These are phyloP conservation scores for Formica exsecta DNA, from an alignment of 1,140 invertebrate species.

Conservation along the genomic window DNA sequence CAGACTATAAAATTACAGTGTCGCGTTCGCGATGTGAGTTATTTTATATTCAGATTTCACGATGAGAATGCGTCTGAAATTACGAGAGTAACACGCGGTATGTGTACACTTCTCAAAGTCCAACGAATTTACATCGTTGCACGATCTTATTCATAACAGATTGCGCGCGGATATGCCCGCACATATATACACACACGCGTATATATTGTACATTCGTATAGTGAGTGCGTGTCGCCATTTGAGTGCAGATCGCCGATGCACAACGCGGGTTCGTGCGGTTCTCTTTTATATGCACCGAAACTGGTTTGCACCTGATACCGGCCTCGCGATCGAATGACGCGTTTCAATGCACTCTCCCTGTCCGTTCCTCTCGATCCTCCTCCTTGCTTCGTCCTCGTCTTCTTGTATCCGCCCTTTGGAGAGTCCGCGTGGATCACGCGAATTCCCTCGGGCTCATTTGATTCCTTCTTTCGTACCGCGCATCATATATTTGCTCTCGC, in stretches of 20 bases:
- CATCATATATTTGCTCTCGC: constrained; percentile 35
- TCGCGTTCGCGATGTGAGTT: constrained; percentile 5
- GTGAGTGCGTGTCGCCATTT: constrained; percentile 79
- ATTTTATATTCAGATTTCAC: constrained; percentile 45
- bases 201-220: constrained; percentile 29
- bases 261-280: constrained; percentile 59
- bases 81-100: constrained; percentile 56
- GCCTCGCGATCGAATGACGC: constrained; percentile 84
- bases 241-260: constrained; percentile 73
- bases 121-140: constrained; percentile 57
- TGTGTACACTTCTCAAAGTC: constrained; percentile 35
- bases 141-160: constrained; percentile 40
- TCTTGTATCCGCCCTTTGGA: constrained; percentile 65
- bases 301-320: constrained; percentile 86
- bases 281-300: constrained; percentile 77
- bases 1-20: constrained; percentile 6
- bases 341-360: constrained; percentile 81
- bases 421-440: constrained; percentile 70
- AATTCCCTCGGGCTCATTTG: constrained; percentile 43
- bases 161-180: background rate
- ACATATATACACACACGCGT: too few relatives aligned
- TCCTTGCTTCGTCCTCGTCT: constrained; percentile 57
- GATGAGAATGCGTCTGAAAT: constrained; percentile 33
- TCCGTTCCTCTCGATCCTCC: constrained; percentile 59
- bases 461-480: constrained; percentile 38